A percentile compares a stretch with the other conserved stretches of the same genome.
Conservation (phyloP, 2,113 vertebrate species). For the Channa argus region DNA sequence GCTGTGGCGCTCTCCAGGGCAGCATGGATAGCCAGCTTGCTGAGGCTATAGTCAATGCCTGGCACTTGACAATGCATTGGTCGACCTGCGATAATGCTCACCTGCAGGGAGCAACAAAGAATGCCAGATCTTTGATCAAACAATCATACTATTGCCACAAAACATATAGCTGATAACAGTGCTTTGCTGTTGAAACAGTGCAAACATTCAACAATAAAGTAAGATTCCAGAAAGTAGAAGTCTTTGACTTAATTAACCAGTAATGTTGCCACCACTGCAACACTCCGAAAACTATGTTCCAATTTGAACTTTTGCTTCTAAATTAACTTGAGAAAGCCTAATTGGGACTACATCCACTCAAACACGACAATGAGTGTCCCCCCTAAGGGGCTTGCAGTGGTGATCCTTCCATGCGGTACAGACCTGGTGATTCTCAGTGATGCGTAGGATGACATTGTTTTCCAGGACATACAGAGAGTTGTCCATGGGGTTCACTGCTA, state of each 20-base stretch:
- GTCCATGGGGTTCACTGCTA: slow-evolving; percentile 99
- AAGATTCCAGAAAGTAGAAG: slow-evolving; percentile 34
- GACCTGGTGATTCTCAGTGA: slow-evolving; percentile 99
- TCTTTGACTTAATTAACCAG: slow-evolving; percentile 55
- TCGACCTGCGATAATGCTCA: slow-evolving; percentile 98
- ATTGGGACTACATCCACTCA: slow-evolving; percentile 71
- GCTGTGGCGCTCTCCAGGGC: slow-evolving; percentile 97
- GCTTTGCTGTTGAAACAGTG: neutral
- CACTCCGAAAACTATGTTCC: slow-evolving; percentile 43
- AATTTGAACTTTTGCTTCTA: slow-evolving; percentile 50
- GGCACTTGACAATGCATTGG: slow-evolving; percentile 99
- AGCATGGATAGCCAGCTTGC: slow-evolving; percentile 97
- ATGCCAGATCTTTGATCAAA: neutral
- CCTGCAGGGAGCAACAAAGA: slow-evolving; percentile 81
- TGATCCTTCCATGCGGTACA: slow-evolving; percentile 38
- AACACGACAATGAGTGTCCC: slow-evolving; percentile 20
- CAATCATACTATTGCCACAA: neutral
- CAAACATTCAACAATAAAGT: slow-evolving; percentile 30
- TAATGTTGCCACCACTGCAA: slow-evolving; percentile 30
- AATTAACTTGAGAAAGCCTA: slow-evolving; percentile 59
- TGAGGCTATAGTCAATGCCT: slow-evolving; percentile 99
- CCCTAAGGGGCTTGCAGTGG: slow-evolving; percentile 32
- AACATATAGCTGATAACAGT: neutral
- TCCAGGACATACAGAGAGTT: slow-evolving; percentile 98
- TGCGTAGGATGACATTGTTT: slow-evolving; percentile 98